Conservation (phyloP, 2,113 vertebrate genomes). For the Lagenorhynchus albirostris region DNA sequence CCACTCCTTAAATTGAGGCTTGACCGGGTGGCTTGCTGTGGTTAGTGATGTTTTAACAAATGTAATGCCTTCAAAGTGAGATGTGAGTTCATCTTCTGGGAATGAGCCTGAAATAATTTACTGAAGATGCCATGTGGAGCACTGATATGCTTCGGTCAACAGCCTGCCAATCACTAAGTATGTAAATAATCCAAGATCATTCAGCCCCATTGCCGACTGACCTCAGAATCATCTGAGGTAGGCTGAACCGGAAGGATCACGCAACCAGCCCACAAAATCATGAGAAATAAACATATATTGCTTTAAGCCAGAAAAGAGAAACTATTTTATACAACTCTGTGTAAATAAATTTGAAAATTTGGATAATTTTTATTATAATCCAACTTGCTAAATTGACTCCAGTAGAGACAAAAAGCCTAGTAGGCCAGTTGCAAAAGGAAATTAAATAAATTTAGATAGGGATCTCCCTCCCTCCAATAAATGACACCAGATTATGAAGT, state of each 20-base stretch:
- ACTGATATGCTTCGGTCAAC: neutral
- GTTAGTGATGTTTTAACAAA: neutral
- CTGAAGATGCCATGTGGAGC: neutral
- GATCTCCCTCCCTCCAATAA: neutral
- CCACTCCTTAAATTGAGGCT: neutral
- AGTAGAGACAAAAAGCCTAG: neutral
- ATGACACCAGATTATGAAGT: neutral
- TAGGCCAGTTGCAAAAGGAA: neutral
- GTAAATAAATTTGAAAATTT: neutral
- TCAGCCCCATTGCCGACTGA: neutral
- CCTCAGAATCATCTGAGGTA: neutral
- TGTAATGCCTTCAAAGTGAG: neutral
- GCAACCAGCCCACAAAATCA: neutral
- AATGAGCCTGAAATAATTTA: neutral
- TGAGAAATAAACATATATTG: neutral
- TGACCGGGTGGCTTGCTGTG: neutral
- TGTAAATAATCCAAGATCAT: neutral
- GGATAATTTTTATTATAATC: neutral
- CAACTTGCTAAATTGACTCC: neutral
- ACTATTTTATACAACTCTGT: neutral
- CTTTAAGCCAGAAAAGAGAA: neutral
- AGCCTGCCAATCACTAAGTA: neutral
- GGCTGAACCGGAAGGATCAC: neutral
- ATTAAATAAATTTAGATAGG: neutral
- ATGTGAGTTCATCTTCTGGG: neutral